A percentile compares a stretch with the other conserved stretches of the same genome.
Conservation (phyloP, 2,888 invertebrate species). For the Drosophila subsilvestris region DNA sequence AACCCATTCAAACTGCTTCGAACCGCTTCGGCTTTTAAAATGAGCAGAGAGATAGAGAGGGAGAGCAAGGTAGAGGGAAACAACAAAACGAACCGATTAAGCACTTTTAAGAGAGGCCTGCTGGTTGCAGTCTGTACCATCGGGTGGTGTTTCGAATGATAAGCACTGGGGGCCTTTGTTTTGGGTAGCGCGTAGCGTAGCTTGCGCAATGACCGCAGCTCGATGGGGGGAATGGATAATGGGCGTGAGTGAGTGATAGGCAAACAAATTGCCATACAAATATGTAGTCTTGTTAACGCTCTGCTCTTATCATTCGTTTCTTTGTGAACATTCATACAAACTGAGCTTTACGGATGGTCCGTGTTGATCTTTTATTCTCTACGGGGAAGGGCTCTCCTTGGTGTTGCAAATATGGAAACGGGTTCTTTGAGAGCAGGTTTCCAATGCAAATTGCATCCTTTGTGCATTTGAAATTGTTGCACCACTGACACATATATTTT, state of each 20-base stretch:
- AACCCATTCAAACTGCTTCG: constrained; percentile 27
- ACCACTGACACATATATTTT: constrained; percentile 41
- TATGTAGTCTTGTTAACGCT: constrained; percentile 21
- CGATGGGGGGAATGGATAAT: not conserved
- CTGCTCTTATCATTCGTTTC: constrained; percentile 27
- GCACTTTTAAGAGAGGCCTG: constrained; percentile 14
- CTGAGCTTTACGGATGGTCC: constrained; percentile 19
- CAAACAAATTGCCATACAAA: constrained; percentile 36
- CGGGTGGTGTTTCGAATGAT: constrained; percentile 15
- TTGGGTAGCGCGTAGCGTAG: constrained; percentile 2
- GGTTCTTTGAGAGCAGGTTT: constrained; percentile 9
- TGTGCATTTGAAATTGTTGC: constrained; percentile 14
- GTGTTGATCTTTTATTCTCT: not conserved
- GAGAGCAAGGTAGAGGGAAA: constrained; percentile 7
- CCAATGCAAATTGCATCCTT: constrained; percentile 17
- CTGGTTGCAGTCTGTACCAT: constrained; percentile 32
- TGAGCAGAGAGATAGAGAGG: constrained; percentile 14
- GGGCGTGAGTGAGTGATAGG: not conserved
- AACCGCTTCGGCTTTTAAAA: constrained; percentile 28
- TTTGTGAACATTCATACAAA: constrained; percentile 1
- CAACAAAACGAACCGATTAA: constrained; percentile 24
- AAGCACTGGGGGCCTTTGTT: constrained; percentile 23
- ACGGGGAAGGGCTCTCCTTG: not conserved
- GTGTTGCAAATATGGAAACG: not conserved
- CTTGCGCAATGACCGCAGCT: constrained; percentile 10